These are phyloP conservation scores for Coelinius sp. DNA, from an alignment of 2,888 invertebrate species.

Conservation along the genomic window DNA sequence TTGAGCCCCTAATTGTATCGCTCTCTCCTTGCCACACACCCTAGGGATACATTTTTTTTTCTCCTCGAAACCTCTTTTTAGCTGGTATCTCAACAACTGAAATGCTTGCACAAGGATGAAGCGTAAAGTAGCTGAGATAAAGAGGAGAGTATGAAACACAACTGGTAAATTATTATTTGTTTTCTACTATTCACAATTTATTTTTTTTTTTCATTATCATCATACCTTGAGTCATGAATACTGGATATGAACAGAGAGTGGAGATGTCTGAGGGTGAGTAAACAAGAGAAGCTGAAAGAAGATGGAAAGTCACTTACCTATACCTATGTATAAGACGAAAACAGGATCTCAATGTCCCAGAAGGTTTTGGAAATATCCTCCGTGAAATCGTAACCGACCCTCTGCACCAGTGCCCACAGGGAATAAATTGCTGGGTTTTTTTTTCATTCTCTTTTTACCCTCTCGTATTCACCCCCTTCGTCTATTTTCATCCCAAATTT, in stretches of 20 bases:
- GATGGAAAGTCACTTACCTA: constrained; percentile 11
- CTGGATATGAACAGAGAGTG: neutral
- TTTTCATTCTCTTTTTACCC: neutral
- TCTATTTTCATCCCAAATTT: neutral
- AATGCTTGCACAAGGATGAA: neutral
- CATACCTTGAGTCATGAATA: neutral
- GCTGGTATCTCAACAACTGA: constrained; percentile 2
- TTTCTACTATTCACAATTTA: neutral
- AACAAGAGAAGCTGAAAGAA: neutral
- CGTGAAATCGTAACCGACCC: constrained; percentile 21
- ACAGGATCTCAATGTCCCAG: constrained; percentile 12
- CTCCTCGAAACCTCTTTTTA: constrained; percentile 2
- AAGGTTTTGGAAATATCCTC: constrained; percentile 25
- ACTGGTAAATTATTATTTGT: neutral
- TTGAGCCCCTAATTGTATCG: constrained; percentile 35
- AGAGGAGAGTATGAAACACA: neutral
- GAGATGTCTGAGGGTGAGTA: too few species aligned
- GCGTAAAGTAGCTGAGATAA: neutral
- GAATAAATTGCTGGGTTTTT: constrained; percentile 22
- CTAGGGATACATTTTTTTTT: constrained; percentile 45
- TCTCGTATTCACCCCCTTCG: neutral
- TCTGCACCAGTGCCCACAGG: constrained; percentile 5
- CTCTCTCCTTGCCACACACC: constrained; percentile 40
- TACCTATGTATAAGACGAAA: neutral
- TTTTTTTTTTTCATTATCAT: neutral